Evolutionary conservation across 1,140 invertebrate genomes (phyloP).

Genomic region (Metopolophium dirhodum): DNA sequence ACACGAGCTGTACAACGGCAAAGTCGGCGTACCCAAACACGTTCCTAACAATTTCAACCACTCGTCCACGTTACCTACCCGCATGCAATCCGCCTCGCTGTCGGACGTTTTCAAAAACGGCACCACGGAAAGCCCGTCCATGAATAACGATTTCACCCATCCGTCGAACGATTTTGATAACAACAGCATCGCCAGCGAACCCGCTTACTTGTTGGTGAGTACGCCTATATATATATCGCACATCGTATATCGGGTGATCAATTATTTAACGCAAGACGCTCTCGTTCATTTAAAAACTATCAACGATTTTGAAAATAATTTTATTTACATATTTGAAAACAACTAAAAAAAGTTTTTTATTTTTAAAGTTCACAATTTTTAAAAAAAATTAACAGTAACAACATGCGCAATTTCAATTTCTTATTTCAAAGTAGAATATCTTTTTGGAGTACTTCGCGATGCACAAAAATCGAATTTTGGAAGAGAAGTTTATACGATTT

Average conservation of each 20-base stretch:
- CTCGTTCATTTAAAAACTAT: background rate
- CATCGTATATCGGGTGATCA: background rate
- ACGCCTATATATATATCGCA: background rate
- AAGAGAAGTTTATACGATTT: background rate
- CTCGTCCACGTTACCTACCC: conserved; percentile 55
- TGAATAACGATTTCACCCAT: background rate
- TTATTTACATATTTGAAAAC: background rate
- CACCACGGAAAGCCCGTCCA: background rate
- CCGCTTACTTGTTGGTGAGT: conserved; percentile 65
- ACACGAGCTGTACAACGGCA: conserved; percentile 73
- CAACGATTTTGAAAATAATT: background rate
- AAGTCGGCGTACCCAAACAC: conserved; percentile 69
- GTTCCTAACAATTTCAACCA: conserved; percentile 40
- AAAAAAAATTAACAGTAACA: background rate
- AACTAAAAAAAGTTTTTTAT: background rate
- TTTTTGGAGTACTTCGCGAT: background rate
- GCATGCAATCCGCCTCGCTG: conserved; percentile 74
- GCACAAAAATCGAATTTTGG: too few relatives aligned
- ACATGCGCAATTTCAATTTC: background rate
- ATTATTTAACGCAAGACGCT: background rate
- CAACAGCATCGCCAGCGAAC: conserved; percentile 83
- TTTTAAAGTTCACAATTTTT: background rate
- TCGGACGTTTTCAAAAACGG: conserved; percentile 70
- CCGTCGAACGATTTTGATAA: conserved; percentile 59
- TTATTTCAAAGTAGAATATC: background rate